These are phyloP conservation scores for Trogon melanurus DNA, from an alignment of 2,113 vertebrate species.

Conservation along the genomic window DNA sequence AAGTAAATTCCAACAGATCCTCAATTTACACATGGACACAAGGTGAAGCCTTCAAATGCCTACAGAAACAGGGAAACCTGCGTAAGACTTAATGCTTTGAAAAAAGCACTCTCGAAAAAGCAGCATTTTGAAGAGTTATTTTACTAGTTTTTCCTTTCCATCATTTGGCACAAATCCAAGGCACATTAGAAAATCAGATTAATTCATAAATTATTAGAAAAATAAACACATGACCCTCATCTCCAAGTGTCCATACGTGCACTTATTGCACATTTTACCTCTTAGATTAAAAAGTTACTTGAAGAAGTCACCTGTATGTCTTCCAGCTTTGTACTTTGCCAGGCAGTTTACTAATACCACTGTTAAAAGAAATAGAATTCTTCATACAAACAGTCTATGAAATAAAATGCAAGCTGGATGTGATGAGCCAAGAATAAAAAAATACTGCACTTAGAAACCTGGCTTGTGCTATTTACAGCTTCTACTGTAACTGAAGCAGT, in stretches of 20 bases:
- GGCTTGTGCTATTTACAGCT: constrained; percentile 58
- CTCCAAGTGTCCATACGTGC: constrained; percentile 7
- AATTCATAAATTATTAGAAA: constrained; percentile 82
- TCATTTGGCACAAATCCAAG: constrained; percentile 85
- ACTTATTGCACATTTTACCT: constrained; percentile 21
- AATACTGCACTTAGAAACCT: constrained; percentile 9
- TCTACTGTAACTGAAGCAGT: background rate
- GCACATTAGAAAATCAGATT: constrained; percentile 78
- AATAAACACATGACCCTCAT: constrained; percentile 71
- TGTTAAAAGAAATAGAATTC: constrained; percentile 53
- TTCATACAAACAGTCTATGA: constrained; percentile 61
- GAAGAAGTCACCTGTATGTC: constrained; percentile 23
- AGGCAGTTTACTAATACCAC: constrained; percentile 49
- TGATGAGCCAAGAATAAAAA: constrained; percentile 55
- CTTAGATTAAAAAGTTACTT: constrained; percentile 49
- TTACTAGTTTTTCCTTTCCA: constrained; percentile 75
- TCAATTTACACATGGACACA: background rate
- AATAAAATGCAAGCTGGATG: constrained; percentile 47
- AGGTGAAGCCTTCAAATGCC: background rate
- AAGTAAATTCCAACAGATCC: background rate
- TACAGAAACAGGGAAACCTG: background rate
- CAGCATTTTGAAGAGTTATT: constrained; percentile 49
- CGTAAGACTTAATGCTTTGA: background rate
- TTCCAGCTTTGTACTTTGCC: constrained; percentile 30
- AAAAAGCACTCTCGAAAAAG: background rate